These are phyloP conservation scores for Buphagus erythrorhynchus DNA, from an alignment of 2,797 vertebrate genomes.

Conservation along the genomic window DNA sequence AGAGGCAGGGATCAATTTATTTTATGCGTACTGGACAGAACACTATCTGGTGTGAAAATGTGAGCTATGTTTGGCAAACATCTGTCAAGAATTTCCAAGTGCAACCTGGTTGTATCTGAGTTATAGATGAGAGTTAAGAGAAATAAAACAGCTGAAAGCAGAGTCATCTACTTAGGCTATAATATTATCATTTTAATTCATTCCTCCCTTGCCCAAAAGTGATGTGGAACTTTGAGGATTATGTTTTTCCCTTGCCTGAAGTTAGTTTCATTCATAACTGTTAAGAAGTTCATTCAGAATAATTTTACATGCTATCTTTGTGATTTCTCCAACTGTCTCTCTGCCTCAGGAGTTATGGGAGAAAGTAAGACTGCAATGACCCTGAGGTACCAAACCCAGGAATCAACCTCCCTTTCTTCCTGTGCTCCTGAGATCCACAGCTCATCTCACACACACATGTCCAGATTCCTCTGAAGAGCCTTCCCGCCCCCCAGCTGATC, in stretches of 20 bases:
- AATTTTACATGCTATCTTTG: background rate
- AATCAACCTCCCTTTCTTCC: background rate
- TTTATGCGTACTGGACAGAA: background rate
- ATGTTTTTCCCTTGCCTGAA: background rate
- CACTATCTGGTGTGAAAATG: background rate
- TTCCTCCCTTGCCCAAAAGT: background rate
- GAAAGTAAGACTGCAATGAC: background rate
- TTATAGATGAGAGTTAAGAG: background rate
- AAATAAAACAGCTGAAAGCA: background rate
- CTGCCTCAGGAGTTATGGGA: background rate
- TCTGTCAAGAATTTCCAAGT: background rate
- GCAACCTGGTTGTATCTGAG: background rate
- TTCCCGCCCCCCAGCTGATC: background rate
- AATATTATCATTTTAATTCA: background rate
- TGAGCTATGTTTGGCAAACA: background rate
- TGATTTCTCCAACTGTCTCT: background rate
- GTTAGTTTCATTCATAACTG: background rate
- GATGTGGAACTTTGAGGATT: background rate
- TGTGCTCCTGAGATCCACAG: background rate
- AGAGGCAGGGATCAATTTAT: background rate
- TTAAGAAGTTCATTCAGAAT: background rate
- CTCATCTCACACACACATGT: background rate
- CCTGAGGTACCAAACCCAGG: background rate
- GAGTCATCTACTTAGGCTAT: background rate
- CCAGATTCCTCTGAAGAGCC: background rate